phyloP scores from a whole-genome alignment of 2,888 invertebrate genomes.

The Drosophila helvetica region DNA sequence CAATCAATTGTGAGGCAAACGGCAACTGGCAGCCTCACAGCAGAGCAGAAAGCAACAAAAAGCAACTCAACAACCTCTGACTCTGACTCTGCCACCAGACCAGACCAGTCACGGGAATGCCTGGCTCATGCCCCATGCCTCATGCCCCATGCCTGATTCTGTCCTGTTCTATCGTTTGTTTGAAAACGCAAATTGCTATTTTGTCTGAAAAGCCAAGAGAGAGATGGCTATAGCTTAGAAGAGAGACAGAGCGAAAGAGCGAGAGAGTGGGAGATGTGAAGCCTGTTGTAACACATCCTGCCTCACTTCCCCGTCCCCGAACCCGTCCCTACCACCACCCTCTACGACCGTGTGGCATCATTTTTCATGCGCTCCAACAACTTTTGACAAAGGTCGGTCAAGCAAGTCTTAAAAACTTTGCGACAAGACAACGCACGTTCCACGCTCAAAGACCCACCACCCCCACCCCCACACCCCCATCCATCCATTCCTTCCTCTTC shows the following conservation, averaged over 20 bases:
- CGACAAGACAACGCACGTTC: conserved; percentile 79
- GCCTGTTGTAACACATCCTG: conserved; percentile 9
- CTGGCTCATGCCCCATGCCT: too few species aligned
- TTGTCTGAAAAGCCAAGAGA: conserved; percentile 58
- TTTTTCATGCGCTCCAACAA: conserved; percentile 80
- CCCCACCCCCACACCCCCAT: neutral
- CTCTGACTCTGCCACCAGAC: conserved; percentile 15
- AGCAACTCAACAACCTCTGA: conserved; percentile 58
- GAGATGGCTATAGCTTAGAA: conserved; percentile 28
- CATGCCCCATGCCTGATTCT: conserved; percentile 2
- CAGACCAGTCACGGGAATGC: too few species aligned
- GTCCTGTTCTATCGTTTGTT: conserved; percentile 50
- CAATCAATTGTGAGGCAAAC: conserved; percentile 73
- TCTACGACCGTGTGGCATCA: conserved; percentile 62
- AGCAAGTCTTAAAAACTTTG: conserved; percentile 80
- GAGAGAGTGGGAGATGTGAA: neutral
- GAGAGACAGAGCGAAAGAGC: conserved; percentile 17
- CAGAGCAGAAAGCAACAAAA: conserved; percentile 49
- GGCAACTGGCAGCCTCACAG: conserved; percentile 41
- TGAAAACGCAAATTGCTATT: conserved; percentile 79
- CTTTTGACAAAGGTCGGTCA: conserved; percentile 80
- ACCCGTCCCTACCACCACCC: too few species aligned
- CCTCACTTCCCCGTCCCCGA: conserved; percentile 65
- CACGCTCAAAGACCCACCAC: neutral
- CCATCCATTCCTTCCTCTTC: conserved; percentile 44